Evolutionary conservation across 2,797 vertebrate species (phyloP).

Genomic region (Oreortyx pictus): DNA sequence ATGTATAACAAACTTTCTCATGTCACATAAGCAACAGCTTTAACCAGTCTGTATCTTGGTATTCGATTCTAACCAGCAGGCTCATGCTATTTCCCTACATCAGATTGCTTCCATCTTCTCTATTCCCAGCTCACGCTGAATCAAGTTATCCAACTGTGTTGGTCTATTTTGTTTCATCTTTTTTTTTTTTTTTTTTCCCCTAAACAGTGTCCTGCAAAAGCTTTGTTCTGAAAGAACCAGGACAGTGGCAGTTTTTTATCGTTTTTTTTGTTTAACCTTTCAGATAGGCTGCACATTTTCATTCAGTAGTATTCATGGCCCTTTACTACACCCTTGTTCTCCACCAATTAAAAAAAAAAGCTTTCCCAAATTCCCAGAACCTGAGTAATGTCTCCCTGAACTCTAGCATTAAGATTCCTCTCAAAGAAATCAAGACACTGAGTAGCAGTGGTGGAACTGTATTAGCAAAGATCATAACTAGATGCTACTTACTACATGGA

Average conservation of each 20-base stretch:
- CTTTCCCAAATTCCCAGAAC: not conserved
- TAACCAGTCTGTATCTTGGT: not conserved
- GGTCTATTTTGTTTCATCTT: not conserved
- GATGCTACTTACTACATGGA: fast-evolving
- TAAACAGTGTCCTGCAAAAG: not conserved
- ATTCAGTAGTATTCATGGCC: not conserved
- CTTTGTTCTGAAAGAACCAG: not conserved
- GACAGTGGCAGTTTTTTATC: not conserved
- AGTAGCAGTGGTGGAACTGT: not conserved
- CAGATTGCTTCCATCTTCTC: not conserved
- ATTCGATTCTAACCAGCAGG: not conserved
- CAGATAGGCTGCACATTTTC: not conserved
- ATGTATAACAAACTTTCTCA: not conserved
- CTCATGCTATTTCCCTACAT: not conserved
- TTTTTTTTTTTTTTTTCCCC: not conserved
- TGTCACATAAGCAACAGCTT: not conserved
- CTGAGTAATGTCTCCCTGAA: not conserved
- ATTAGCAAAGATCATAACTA: not conserved
- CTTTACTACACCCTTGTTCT: not conserved
- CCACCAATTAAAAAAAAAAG: fast-evolving
- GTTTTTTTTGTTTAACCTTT: not conserved
- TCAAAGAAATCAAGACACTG: not conserved
- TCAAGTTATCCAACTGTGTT: not conserved
- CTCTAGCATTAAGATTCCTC: not conserved
- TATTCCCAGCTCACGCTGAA: not conserved